These are phyloP conservation scores for Himalopsyche anomala DNA, from an alignment of 2,888 invertebrate species.

Conservation along the genomic window DNA sequence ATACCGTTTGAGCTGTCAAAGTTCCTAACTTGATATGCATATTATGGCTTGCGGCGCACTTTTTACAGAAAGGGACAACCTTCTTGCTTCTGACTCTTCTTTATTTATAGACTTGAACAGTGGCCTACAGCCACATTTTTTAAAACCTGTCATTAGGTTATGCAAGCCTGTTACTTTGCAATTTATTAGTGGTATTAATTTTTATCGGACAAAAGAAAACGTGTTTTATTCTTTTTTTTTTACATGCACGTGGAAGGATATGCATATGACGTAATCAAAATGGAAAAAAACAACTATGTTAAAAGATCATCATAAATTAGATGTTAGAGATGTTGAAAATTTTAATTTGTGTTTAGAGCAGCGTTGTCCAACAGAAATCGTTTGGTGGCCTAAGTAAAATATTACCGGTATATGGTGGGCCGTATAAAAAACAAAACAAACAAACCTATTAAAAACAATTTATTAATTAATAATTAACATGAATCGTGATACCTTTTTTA, in stretches of 20 bases:
- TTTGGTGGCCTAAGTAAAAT: too few relatives aligned
- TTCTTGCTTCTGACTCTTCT: background rate
- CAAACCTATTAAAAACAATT: too few relatives aligned
- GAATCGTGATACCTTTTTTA: too few relatives aligned
- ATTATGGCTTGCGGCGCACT: constrained; percentile 38
- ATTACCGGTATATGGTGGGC: too few relatives aligned
- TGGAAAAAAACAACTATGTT: background rate
- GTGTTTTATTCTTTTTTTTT: background rate
- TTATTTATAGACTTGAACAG: background rate
- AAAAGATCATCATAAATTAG: too few relatives aligned
- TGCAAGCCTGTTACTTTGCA: background rate
- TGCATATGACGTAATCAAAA: background rate
- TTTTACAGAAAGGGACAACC: background rate
- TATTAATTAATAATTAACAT: too few relatives aligned
- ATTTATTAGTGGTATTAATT: background rate
- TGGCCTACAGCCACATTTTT: constrained; percentile 4
- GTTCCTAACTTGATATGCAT: constrained; percentile 44
- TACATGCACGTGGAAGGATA: background rate
- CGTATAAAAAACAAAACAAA: too few relatives aligned
- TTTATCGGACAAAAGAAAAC: background rate
- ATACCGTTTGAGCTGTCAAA: constrained; percentile 53
- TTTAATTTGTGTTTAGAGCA: too few relatives aligned
- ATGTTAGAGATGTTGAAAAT: too few relatives aligned
- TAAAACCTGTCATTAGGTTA: background rate
- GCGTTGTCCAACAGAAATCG: too few relatives aligned